A percentile compares a stretch with the other conserved stretches of the same genome.
Conservation (phyloP, 2,797 vertebrate species). For the Pitangus sulphuratus region DNA sequence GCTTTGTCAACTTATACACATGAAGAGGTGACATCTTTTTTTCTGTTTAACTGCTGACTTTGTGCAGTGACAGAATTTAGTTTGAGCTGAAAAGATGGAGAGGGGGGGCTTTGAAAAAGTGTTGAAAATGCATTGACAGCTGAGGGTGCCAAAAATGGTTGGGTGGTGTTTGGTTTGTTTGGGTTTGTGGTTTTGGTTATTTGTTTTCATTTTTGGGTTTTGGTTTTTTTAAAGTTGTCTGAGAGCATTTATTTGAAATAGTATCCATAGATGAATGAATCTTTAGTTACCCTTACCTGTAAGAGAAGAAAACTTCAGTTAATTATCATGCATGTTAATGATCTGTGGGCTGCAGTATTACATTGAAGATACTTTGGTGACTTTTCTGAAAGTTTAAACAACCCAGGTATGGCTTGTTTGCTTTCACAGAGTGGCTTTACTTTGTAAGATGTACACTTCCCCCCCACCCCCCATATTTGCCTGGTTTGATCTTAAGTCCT, state of each 20-base stretch:
- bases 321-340: background rate
- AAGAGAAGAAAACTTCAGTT: background rate
- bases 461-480: background rate
- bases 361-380: background rate
- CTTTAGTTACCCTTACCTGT: background rate
- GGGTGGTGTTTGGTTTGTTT: background rate
- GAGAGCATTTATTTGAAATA: background rate
- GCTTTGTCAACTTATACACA: background rate
- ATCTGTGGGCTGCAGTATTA: background rate
- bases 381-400: background rate
- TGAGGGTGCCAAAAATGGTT: background rate
- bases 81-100: background rate
- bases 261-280: background rate
- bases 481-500: background rate
- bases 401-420: background rate
- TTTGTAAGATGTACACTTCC: background rate
- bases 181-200: background rate
- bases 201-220: background rate
- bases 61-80: background rate
- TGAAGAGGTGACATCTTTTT: background rate
- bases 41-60: background rate
- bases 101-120: background rate
- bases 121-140: background rate
- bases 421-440: background rate
- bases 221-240: background rate